Conservation (phyloP, 2,797 vertebrate species). For the Peromyscus aztecus region DNA sequence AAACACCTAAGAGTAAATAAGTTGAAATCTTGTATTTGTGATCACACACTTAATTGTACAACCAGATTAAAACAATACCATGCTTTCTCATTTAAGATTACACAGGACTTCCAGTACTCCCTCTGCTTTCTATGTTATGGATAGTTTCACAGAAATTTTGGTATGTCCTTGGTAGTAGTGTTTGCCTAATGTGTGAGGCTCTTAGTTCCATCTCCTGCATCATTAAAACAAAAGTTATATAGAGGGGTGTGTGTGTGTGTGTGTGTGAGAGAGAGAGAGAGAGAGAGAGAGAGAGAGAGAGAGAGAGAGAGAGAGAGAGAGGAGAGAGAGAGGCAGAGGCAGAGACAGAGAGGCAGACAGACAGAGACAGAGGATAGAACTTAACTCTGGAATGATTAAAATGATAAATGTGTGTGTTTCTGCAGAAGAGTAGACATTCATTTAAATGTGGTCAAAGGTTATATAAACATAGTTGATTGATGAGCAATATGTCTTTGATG, state of each 20-base stretch:
- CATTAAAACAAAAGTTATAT: not conserved
- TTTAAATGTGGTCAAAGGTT: constrained; percentile 51
- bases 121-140: not conserved
- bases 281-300: not conserved
- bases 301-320: not conserved
- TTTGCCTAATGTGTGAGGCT: not conserved
- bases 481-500: constrained; percentile 2
- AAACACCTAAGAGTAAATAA: not conserved
- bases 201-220: not conserved
- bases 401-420: not conserved
- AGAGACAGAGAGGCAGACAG: not conserved
- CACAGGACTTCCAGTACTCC: not conserved
- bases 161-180: not conserved
- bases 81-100: not conserved
- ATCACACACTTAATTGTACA: not conserved
- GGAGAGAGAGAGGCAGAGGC: no score
- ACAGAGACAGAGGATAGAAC: not conserved
- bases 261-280: not conserved
- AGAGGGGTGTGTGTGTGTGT: not conserved
- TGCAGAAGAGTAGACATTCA: not conserved
- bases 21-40: not conserved
- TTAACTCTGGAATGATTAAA: not conserved
- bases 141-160: not conserved
- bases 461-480: constrained; percentile 35
- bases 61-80: not conserved